Base-by-base conservation (phyloP, 1,140 invertebrate genomes). In the Brachionus paranguensis region DNA sequence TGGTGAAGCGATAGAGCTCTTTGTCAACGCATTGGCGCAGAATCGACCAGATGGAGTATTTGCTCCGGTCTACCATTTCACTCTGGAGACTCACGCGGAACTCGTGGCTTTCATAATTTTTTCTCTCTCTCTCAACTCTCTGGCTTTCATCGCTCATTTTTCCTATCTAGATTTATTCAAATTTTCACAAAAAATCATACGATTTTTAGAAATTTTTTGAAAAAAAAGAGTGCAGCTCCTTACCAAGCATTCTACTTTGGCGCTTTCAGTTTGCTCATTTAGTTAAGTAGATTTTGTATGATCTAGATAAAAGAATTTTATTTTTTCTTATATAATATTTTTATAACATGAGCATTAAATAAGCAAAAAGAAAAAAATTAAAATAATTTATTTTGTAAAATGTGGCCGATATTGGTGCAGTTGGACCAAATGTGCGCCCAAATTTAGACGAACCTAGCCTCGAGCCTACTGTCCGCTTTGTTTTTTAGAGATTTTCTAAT, bases 1-100 rank as follows among this genome's bases (percentile, higher is more conserved):
- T 97, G 8, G 95, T 96, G 86, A 98, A 96, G 90, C 97, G 97
- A 86, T 95, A 96, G 68, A 98, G 91, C 89, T 98, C 96, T 55
- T 74, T 50, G 86, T 96, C 95, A 86, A 98, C 94, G 87, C 95
- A 96, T 88, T 95, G 94, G 90, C 95, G 95, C 85, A 98, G 90
- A 85, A 97, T 94, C 83, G 95, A 95, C 95, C 95, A 97, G 68
- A 97, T 92, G 88, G 94, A 96, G 90, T 96, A 94, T 90, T 97
- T 95, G 88, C 93, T 93, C 83, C 93, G 91, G 86, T 93, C 93
- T 88, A 94, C 93, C 92, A 96, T 95, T 85, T 93, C 92, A 86
- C 93, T 94, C 87, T 95, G 95, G 86, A 97, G 92, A 85, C 91
- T 90, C 86, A 91, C 92, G 90, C 94, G 95, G 90, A 8, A 81